Evolutionary conservation across 2,888 invertebrate genomes (phyloP).

Genomic region (Euzophera pinguis): DNA sequence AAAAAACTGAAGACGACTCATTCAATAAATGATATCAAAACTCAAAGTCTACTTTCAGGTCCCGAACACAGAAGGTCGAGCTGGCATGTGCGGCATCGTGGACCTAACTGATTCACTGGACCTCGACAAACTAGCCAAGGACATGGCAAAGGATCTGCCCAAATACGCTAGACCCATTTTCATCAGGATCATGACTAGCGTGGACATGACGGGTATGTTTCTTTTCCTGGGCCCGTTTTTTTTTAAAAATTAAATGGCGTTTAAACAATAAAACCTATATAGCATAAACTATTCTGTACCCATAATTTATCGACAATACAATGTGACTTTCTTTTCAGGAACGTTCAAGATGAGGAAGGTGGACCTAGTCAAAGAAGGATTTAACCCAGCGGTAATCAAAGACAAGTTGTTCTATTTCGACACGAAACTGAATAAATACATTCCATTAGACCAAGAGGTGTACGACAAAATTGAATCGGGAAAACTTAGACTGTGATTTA

Average conservation of each 20-base stretch:
- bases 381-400: constrained; percentile 83
- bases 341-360: constrained; percentile 98
- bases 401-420: constrained; percentile 92
- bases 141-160: constrained; percentile 87
- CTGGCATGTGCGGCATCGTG: constrained; percentile 97
- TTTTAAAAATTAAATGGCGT: no score
- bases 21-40: no score
- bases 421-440: constrained; percentile 83
- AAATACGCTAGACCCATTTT: constrained; percentile 95
- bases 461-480: constrained; percentile 88
- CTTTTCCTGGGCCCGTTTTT: no score
- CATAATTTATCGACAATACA: no score
- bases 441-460: constrained; percentile 83
- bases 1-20: no score
- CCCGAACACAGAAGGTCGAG: constrained; percentile 90
- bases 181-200: constrained; percentile 88
- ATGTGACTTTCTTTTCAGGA: constrained; percentile 79
- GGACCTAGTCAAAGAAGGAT: constrained; percentile 94
- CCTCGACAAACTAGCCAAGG: constrained; percentile 80
- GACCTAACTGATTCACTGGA: constrained; percentile 86
- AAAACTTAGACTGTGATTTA: constrained; percentile 85
- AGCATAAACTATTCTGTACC: no score
- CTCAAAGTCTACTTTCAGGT: constrained; percentile 60
- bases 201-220: constrained; percentile 93
- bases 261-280: no score